A percentile compares a stretch with the other conserved stretches of the same genome.
Conservation (phyloP, 2,113 vertebrate genomes). For the Neopipo cinnamomea region DNA sequence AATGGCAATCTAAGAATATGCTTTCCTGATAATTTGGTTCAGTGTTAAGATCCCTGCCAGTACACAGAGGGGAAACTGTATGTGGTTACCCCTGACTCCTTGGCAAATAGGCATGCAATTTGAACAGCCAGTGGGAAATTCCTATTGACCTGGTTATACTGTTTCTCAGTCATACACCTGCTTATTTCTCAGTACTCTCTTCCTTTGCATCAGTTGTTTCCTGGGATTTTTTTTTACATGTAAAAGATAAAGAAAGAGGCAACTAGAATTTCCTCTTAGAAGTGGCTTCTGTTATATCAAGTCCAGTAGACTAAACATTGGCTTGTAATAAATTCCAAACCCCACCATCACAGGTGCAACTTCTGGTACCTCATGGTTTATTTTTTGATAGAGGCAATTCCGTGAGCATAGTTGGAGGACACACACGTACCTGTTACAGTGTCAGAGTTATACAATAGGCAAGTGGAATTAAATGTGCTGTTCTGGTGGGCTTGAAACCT, state of each 20-base stretch:
- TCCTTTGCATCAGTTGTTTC: neutral
- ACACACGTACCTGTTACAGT: neutral
- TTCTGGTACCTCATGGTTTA: neutral
- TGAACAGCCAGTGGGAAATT: slow-evolving; percentile 7
- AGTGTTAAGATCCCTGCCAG: neutral
- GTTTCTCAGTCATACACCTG: neutral
- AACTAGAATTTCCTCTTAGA: neutral
- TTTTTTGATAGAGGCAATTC: neutral
- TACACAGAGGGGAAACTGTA: neutral
- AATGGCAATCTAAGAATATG: neutral
- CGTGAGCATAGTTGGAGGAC: neutral
- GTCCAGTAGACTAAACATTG: neutral
- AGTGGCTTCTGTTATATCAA: neutral
- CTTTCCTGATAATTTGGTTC: slow-evolving; percentile 5
- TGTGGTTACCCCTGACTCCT: neutral
- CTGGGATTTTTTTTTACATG: neutral
- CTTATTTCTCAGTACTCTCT: neutral
- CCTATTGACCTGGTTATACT: neutral
- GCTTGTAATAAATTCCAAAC: neutral
- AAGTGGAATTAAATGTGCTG: neutral
- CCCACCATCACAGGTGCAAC: neutral
- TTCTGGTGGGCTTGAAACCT: slow-evolving; percentile 26
- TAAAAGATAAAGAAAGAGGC: neutral
- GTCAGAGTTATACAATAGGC: neutral
- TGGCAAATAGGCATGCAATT: neutral